Evolutionary conservation across 2,888 invertebrate species (phyloP), one percentile per base, ranked within the genome.

Genomic region (Saturnia japonica): DNA sequence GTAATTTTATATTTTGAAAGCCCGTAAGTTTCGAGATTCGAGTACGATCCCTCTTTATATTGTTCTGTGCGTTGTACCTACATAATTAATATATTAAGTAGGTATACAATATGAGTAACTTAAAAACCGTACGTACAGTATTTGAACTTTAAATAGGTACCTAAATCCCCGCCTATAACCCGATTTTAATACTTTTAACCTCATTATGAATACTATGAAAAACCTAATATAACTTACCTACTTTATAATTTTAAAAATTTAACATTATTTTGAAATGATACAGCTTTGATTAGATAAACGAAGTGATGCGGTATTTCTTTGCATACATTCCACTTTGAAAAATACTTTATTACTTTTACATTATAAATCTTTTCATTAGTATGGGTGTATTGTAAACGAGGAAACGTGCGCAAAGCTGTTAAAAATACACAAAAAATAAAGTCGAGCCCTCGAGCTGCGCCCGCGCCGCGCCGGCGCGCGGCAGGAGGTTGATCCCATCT

Each of bases 401-500:
- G 80, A 83, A 84, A 84, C 77, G 80, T 80, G 79, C 77, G 80
- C 81, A 80, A 83, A 88, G 86, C 83, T 87, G 88, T 88, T 88
- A 88, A 88, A 88, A 87, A 84, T 82, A 85, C 82, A 90, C 84
- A 88, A 90, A 89, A 90, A 88, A 85, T 82, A 84, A 85, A 81
- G 85, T 84, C 85, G 79, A 83, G 84, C 85, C 82, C 81, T 81
- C 82, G 80, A 81, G 80, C 82, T 78, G 83, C 80, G 81, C 80
- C 74, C 82, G 80, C 81, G 80, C 81, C 77, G 82, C 80, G 80
- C 80, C 74, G 76, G 72, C 75, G 67, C 60, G 60, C 70, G 76
- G 80, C 78, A 82, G 83, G 83, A 85, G 83, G 85, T 84, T 72
- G 91, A 91, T 91, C 84, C 87, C 88, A 91, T 91, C 91, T 89